A percentile compares a stretch with the other conserved stretches of the same genome.
Conservation (phyloP, 2,888 invertebrate genomes). For the Bombylius major region DNA sequence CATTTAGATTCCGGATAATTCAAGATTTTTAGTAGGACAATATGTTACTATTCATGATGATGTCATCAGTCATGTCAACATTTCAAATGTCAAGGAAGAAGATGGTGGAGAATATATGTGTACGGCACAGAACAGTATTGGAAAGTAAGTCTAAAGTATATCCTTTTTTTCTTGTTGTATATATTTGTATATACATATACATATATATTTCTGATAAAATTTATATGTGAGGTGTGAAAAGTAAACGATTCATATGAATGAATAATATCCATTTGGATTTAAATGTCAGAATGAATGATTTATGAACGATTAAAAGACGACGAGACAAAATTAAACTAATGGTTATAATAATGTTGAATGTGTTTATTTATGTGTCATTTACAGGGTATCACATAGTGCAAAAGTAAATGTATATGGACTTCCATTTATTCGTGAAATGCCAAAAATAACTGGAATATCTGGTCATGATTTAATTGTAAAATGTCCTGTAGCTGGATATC, state of each 20-base stretch:
- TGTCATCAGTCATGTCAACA: constrained; percentile 85
- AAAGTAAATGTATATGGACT: constrained; percentile 79
- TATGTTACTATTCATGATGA: constrained; percentile 86
- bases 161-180: not conserved
- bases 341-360: not conserved
- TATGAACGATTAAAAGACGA: not conserved
- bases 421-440: constrained; percentile 78
- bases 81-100: constrained; percentile 74
- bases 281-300: not conserved
- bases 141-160: constrained; percentile 39
- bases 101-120: constrained; percentile 85
- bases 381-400: constrained; percentile 60
- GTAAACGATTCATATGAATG: too few relatives aligned
- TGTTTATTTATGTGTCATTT: constrained; percentile 12
- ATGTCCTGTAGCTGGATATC: constrained; percentile 82
- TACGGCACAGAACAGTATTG: constrained; percentile 69
- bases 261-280: too few relatives aligned
- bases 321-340: not conserved
- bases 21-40: constrained; percentile 78
- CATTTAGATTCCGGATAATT: constrained; percentile 38
- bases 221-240: constrained; percentile 10
- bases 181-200: too few relatives aligned
- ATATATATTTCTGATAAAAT: too few relatives aligned
- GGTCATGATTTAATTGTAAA: constrained; percentile 73
- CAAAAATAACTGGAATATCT: constrained; percentile 75